These are phyloP conservation scores for Alosa alosa DNA, from an alignment of 2,113 vertebrate species.

Conservation along the genomic window DNA sequence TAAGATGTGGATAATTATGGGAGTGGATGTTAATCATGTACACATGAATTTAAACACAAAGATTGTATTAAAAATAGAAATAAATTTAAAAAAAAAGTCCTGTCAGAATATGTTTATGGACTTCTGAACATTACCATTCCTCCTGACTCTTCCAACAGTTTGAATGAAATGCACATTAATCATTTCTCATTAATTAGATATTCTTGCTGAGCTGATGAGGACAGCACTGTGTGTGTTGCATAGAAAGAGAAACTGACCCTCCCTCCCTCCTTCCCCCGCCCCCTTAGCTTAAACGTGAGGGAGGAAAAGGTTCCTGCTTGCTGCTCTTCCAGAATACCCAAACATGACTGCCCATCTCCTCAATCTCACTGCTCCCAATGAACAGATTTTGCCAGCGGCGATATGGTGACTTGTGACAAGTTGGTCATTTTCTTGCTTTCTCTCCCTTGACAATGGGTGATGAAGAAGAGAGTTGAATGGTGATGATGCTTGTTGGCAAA, in stretches of 20 bases:
- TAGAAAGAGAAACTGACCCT: constrained; percentile 35
- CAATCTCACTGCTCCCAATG: neutral
- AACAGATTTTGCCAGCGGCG: constrained; percentile 29
- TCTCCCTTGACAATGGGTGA: neutral
- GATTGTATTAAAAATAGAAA: no score
- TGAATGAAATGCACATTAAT: constrained; percentile 58
- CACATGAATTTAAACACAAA: no score
- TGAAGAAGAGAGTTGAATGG: neutral
- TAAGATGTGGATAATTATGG: no score
- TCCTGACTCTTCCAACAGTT: constrained; percentile 40
- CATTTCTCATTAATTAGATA: constrained; percentile 59
- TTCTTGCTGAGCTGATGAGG: constrained; percentile 57
- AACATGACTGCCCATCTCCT: constrained; percentile 23
- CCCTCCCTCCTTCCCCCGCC: constrained; percentile 20
- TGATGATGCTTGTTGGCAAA: neutral
- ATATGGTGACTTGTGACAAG: neutral
- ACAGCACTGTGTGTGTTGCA: constrained; percentile 56
- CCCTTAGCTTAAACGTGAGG: constrained; percentile 49
- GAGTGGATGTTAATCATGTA: no score
- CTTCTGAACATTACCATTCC: constrained; percentile 44
- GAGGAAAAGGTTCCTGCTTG: constrained; percentile 54
- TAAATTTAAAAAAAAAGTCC: neutral
- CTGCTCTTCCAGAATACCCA: constrained; percentile 52
- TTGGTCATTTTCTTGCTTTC: neutral
- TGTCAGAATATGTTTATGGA: neutral